Evolutionary conservation across 2,113 vertebrate species (phyloP).

Genomic region (Protobothrops flavoviridis): DNA sequence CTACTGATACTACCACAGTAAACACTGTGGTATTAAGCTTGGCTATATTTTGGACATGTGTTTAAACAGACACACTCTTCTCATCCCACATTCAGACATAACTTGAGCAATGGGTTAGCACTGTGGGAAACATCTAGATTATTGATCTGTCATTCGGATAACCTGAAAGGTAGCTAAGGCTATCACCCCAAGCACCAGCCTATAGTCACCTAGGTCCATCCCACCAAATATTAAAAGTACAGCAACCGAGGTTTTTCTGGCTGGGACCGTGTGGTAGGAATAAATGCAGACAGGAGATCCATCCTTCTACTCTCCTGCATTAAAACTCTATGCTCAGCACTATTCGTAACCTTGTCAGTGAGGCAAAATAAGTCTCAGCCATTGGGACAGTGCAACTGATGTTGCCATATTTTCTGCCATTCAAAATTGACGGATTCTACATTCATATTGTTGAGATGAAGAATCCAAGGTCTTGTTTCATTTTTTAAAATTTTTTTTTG

Average conservation of each 20-base stretch:
- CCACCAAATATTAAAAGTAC: not conserved
- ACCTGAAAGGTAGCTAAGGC: not conserved
- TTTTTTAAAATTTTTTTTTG: not conserved
- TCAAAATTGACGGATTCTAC: not conserved
- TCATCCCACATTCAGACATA: not conserved
- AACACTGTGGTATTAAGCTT: not conserved
- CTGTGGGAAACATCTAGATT: not conserved
- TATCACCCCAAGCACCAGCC: not conserved
- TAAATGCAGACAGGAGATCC: not conserved
- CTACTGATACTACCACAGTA: not conserved
- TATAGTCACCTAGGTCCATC: not conserved
- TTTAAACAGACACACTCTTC: not conserved
- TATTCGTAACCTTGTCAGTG: not conserved
- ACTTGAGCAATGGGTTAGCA: not conserved
- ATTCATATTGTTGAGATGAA: not conserved
- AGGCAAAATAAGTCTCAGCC: not conserved
- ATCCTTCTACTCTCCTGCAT: not conserved
- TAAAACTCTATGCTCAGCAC: not conserved
- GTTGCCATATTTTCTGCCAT: not conserved
- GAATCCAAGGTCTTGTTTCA: not conserved
- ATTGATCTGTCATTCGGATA: not conserved
- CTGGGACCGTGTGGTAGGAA: not conserved
- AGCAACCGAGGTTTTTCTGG: not conserved
- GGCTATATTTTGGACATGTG: not conserved
- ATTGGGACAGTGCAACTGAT: not conserved